Evolutionary conservation across 2,888 invertebrate genomes (phyloP), one percentile per base, ranked within the genome.

Genomic region (Sinodicranocentrus sp.): DNA sequence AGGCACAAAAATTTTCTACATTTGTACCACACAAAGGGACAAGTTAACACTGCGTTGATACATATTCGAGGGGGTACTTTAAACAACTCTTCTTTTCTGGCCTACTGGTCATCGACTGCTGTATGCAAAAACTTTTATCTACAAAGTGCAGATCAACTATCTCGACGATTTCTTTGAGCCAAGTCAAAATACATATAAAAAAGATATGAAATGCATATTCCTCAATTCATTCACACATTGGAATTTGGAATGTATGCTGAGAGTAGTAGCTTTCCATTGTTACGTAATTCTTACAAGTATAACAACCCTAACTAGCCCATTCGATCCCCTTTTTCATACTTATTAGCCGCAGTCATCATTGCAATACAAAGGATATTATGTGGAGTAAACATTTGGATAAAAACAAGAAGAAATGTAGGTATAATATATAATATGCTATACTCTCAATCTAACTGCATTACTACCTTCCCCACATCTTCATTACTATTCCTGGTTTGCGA

Each of bases 201-300:
- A 63, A 17, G 2, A 15, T 33, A 17, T 17, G 28, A 43, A 43
- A 43, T 65, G 21, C 23, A 57, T 43, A 33, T 33, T 33, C 63
- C 33, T 63, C 63, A 33, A 17, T 63, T 63, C 33, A 63, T 39
- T 43, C 43, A 19, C 63, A 63, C 43, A 23, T 28, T 48, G 6
- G 5, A 33, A 6, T 33, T 33, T 33, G 33, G 33, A 33, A 33
- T 33, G 33, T 33, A 33, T n/a, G n/a, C 33, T 15, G 28, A 28
- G 5, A 57, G 17, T 6, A 65, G 8, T 8, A 59, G 72, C 72
- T 72, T 72, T 72, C 72, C 39, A 72, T 72, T 72, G 59, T 72
- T 72, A 59, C 72, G 72, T 72, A 72, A 72, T 39, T 21, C 6
- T 61, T n/a, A 72, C 54, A 72, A 59, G 59, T 72, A 43, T 65